Base-by-base conservation (phyloP, 2,113 vertebrate genomes). In the Alectura lathami region DNA sequence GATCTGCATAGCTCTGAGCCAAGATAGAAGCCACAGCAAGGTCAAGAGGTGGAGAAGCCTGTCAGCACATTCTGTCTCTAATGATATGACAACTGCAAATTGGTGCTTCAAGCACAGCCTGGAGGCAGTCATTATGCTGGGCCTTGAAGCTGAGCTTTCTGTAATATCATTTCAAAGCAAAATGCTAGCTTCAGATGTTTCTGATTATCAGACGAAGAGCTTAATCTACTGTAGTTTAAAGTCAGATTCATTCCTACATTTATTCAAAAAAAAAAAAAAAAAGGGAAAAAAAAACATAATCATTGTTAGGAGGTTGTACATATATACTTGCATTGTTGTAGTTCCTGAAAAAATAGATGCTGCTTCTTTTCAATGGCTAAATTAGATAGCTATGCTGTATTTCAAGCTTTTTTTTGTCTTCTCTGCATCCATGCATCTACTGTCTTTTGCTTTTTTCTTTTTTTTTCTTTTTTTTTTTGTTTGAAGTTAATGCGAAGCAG, bases 31-130 rank as follows among this genome's bases (percentile, higher is more conserved):
- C 93, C 79, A 67, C 48, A 84, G 81, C 97, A 97, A 98, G 97
- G 98, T 98, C 98, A 97, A 91, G 91, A 98, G 97, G 97, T 97
- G 94, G 96, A 95, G 92, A 96, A 93, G 94, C 93, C 97, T 98
- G 97, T 97, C 95, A 96, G 93, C 94, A 85, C 91, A 45, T 97
- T 97, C 97, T 97, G 96, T 97, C 96, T 97, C 96, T 95, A 91
- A 96, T 86, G 85, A 95, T 91, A 94, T 95, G 97, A 97, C 97
- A 98, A 95, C 93, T 94, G 91, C 96, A 97, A 93, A 94, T 96
- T 72, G 94, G 84, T 80, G 95, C 96, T 96, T 86, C 69, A 56
- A 63, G 96, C 89, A 78, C 75, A 45, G 56, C 97, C 96, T 64
- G 53, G 53, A 97, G 97, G 95, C 95, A 74, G 53, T 95, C 95